Evolutionary conservation across 1,140 invertebrate species (phyloP).

Genomic region (Nylanderia fulva): DNA sequence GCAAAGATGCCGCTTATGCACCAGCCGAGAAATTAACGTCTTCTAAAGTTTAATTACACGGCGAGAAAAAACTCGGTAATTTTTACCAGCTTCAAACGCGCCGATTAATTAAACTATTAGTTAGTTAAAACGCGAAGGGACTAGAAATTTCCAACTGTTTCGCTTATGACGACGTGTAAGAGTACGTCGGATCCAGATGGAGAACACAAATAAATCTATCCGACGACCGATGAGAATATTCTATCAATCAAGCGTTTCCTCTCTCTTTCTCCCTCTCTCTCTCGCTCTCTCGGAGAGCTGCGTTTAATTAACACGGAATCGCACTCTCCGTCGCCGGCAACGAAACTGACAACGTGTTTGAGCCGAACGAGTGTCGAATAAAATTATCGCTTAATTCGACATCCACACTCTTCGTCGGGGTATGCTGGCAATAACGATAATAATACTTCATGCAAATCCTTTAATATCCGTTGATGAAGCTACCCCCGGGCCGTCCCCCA

Average conservation of each 20-base stretch:
- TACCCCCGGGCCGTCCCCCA: constrained; percentile 69
- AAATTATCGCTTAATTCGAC: constrained; percentile 71
- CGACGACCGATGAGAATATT: constrained; percentile 55
- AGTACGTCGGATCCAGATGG: constrained; percentile 1
- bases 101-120: neutral
- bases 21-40: constrained; percentile 62
- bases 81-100: constrained; percentile 17
- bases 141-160: neutral
- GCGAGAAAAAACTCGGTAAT: constrained; percentile 4
- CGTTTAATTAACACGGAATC: constrained; percentile 70
- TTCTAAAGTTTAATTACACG: constrained; percentile 60
- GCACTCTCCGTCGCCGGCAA: constrained; percentile 65
- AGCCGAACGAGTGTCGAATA: constrained; percentile 69
- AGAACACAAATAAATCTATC: constrained; percentile 55
- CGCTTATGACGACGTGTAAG: constrained; percentile 19
- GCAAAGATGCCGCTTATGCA: constrained; percentile 78
- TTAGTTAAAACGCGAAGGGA: neutral
- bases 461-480: constrained; percentile 86
- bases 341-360: constrained; percentile 69
- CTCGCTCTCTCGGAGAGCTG: constrained; percentile 37
- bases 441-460: constrained; percentile 86
- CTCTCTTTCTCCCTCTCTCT: constrained; percentile 2
- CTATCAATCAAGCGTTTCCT: constrained; percentile 44
- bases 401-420: constrained; percentile 46
- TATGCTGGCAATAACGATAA: constrained; percentile 81